Percentiles rank a stretch among this genome's conserved stretches.
Conservation (phyloP, 2,888 invertebrate species). For the Bedellia somnulentella region DNA sequence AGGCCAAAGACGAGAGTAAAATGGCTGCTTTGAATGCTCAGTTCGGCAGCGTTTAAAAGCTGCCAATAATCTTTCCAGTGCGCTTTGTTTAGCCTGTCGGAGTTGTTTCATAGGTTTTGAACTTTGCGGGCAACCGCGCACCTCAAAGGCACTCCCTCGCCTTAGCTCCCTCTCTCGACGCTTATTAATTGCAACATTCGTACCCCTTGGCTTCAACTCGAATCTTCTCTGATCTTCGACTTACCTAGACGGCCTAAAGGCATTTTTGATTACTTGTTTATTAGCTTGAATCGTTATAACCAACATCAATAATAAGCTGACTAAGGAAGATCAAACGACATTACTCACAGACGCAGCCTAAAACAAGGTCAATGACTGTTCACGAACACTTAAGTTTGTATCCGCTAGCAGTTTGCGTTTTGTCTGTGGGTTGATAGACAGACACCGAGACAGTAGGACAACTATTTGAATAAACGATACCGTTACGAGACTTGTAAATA, state of each 20-base stretch:
- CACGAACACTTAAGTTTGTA: no score
- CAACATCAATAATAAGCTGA: no score
- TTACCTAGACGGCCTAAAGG: no score
- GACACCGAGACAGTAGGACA: constrained; percentile 30
- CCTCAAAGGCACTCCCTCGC: constrained; percentile 14
- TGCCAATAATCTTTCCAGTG: constrained; percentile 26
- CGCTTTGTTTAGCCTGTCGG: constrained; percentile 22
- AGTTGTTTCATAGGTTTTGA: constrained; percentile 27
- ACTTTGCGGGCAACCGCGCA: constrained; percentile 19
- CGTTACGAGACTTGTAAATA: constrained; percentile 18
- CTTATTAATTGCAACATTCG: constrained; percentile 13
- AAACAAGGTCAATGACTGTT: no score
- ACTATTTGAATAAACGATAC: constrained; percentile 18
- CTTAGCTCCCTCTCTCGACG: constrained; percentile 15
- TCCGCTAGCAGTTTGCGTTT: no score
- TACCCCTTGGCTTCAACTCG: constrained; percentile 1
- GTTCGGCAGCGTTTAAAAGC: constrained; percentile 26
- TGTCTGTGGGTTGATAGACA: constrained; percentile 20
- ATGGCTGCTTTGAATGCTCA: constrained; percentile 24
- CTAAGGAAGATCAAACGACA: no score
- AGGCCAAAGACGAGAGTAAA: no score
- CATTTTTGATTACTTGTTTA: no score
- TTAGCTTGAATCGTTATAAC: no score
- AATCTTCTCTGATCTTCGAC: no score
- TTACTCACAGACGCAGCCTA: no score